These are phyloP conservation scores for Cyanoliseus patagonus DNA, from an alignment of 2,113 vertebrate genomes.

Conservation along the genomic window DNA sequence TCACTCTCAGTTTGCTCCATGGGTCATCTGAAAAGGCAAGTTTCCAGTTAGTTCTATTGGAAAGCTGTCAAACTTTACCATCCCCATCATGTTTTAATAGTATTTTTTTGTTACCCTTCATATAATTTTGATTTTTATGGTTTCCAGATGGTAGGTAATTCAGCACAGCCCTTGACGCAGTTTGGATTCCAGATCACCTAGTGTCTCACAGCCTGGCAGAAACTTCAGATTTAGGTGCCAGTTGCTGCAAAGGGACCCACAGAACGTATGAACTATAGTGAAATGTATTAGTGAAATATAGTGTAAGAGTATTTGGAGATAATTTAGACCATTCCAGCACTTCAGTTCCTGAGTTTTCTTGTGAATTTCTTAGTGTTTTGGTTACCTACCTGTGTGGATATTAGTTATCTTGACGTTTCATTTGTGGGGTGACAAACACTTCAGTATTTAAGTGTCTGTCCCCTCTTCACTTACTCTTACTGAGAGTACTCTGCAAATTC, in stretches of 20 bases:
- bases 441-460: background rate
- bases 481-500: background rate
- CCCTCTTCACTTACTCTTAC: background rate
- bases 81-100: background rate
- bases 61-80: background rate
- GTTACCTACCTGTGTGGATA: background rate
- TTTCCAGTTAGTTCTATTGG: background rate
- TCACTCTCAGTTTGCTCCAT: background rate
- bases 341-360: background rate
- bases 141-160: conserved; percentile 34
- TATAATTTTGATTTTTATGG: background rate
- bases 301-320: background rate
- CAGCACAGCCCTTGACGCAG: background rate
- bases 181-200: background rate
- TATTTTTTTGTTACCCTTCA: background rate
- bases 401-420: background rate
- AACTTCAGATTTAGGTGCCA: background rate
- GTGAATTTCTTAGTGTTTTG: background rate
- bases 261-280: background rate
- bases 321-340: background rate
- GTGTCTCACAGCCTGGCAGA: background rate
- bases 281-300: background rate
- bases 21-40: background rate
- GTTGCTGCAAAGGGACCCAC: background rate
- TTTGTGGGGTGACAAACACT: background rate